A percentile compares a stretch with the other conserved stretches of the same genome.
Conservation (phyloP, 2,113 vertebrate genomes). For the Telmatochromis sp. region DNA sequence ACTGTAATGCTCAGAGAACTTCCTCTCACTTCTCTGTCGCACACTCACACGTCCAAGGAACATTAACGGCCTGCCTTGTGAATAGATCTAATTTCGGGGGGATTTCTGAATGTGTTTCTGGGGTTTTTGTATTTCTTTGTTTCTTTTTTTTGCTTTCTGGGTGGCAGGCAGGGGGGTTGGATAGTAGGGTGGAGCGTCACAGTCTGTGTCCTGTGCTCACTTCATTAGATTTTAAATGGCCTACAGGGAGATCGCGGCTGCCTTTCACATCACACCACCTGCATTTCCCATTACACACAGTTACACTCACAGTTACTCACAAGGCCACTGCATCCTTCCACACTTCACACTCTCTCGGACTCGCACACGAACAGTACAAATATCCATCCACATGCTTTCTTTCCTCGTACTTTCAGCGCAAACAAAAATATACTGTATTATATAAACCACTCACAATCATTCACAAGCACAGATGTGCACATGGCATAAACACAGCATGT, state of each 20-base stretch:
- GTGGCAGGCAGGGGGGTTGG: neutral
- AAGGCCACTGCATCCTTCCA: conserved; percentile 11
- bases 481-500: conserved; percentile 42
- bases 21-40: conserved; percentile 5
- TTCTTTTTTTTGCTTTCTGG: neutral
- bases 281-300: conserved; percentile 66
- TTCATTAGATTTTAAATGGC: conserved; percentile 72
- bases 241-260: conserved; percentile 61
- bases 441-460: conserved; percentile 27
- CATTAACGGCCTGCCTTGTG: conserved; percentile 42
- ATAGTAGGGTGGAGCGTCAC: conserved; percentile 61
- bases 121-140: neutral
- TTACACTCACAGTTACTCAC: conserved; percentile 5
- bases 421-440: conserved; percentile 11
- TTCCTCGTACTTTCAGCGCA: conserved; percentile 17
- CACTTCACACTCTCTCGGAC: neutral
- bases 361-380: conserved; percentile 33
- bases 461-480: conserved; percentile 53
- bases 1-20: conserved; percentile 46
- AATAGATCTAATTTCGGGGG: conserved; percentile 6
- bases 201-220: conserved; percentile 68
- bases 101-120: conserved; percentile 17
- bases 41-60: conserved; percentile 22
- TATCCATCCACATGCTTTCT: conserved; percentile 22
- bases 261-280: conserved; percentile 71